Conservation (phyloP, 2,797 vertebrate species). For the Onychomys leucogaster region DNA sequence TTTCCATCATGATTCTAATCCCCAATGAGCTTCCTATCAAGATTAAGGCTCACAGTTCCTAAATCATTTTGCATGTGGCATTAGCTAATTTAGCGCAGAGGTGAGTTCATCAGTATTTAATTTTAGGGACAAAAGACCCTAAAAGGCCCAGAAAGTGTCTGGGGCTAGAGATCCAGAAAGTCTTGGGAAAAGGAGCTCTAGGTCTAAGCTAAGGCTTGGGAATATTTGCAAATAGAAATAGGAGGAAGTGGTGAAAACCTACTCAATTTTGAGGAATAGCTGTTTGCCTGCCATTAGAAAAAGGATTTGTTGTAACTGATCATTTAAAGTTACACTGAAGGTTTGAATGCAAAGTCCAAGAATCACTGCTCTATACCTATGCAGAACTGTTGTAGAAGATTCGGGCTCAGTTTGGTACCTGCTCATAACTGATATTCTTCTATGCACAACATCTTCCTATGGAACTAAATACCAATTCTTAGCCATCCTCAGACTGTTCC, state of each 20-base stretch:
- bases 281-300: background rate
- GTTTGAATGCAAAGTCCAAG: background rate
- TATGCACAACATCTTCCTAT: background rate
- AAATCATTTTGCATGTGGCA: background rate
- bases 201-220: background rate
- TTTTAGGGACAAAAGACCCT: background rate
- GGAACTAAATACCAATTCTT: constrained; percentile 12
- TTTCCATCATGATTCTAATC: background rate
- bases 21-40: too few species aligned
- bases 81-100: background rate
- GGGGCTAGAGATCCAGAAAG: background rate
- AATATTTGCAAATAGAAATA: background rate
- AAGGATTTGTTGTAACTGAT: background rate
- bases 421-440: background rate
- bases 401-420: background rate
- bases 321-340: background rate
- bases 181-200: background rate
- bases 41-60: background rate
- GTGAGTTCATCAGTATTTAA: background rate
- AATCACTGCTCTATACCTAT: background rate
- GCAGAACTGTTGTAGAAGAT: constrained; percentile 7
- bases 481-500: background rate
- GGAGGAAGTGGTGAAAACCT: background rate
- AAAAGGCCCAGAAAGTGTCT: background rate
- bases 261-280: background rate